A percentile compares a stretch with the other conserved stretches of the same genome.
Evolutionary conservation across 1,140 invertebrate genomes (phyloP).

Genomic region (Leucophenga varia): DNA sequence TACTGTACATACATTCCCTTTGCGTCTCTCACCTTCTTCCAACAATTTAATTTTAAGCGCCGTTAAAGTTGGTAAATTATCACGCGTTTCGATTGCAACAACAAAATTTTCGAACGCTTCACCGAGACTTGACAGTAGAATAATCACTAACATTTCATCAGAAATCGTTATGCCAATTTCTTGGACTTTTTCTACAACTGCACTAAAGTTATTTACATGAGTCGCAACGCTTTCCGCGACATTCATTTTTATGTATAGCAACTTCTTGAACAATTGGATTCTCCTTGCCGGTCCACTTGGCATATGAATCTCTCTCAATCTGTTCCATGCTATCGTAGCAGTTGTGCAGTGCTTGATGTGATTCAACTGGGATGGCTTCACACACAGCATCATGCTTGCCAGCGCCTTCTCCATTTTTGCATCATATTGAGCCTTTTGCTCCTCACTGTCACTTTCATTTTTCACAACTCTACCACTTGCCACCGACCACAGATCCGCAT

Average conservation of each 20-base stretch:
- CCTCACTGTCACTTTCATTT: not conserved
- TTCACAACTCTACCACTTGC: not conserved
- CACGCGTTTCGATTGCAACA: slow-evolving; percentile 14
- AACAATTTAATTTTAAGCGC: slow-evolving; percentile 9
- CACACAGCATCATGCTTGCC: slow-evolving; percentile 1
- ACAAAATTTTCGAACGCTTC: slow-evolving; percentile 16
- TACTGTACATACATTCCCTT: not conserved
- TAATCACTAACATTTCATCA: slow-evolving; percentile 13
- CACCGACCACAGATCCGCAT: not conserved
- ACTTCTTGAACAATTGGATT: slow-evolving; percentile 11
- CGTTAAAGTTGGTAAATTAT: slow-evolving; percentile 5
- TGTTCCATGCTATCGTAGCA: slow-evolving; percentile 8
- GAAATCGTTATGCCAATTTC: slow-evolving; percentile 10
- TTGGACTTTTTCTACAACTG: slow-evolving; percentile 9
- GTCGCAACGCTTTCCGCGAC: not conserved
- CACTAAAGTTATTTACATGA: slow-evolving; percentile 6
- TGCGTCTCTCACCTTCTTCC: slow-evolving; percentile 13
- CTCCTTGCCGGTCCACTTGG: slow-evolving; percentile 13
- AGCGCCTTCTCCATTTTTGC: no score
- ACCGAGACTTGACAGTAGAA: slow-evolving; percentile 4
- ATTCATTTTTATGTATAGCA: slow-evolving; percentile 7
- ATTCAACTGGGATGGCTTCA: slow-evolving; percentile 6
- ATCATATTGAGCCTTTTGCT: not conserved
- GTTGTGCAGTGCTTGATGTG: slow-evolving; percentile 8
- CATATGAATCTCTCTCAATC: slow-evolving; percentile 2